Evolutionary conservation across 2,113 vertebrate genomes (phyloP), one percentile per base, ranked within the genome.

Genomic region (Petroica traversi): DNA sequence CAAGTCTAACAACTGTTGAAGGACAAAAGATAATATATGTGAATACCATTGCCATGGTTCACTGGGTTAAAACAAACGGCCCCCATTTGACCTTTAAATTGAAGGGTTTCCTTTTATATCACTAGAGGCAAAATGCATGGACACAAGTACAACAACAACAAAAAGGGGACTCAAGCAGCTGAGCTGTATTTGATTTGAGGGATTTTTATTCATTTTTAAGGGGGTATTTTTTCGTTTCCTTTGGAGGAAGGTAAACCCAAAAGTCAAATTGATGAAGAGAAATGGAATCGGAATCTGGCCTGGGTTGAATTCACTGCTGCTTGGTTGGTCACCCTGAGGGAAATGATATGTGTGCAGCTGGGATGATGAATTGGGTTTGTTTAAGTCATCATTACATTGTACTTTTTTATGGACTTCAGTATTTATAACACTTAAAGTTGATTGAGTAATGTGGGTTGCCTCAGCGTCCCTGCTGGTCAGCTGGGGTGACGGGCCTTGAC

Each of bases 361-460:
- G 81, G 97, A 98, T 99, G 98, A 99, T 98, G 98, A 98, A 99
- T 98, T 98, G 98, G 97, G 97, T 98, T 98, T 98, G 98, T 98
- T 99, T 99, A 98, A 98, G 98, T 97, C 98, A 98, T 98, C 98
- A 98, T 99, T 99, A 98, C 98, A 98, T 97, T 98, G 97, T 97
- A 98, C 97, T 98, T 98, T 98, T 98, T 98, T 98, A 98, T 98
- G 97, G 98, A 98, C 97, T 98, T 99, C 98, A 97, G 98, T 98
- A 98, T 98, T 98, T 98, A 98, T 98, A 98, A 98, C 97, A 98
- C 97, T 98, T 98, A 98, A 97, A 98, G 97, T 94, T 98, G 98
- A 98, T 98, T 98, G 98, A 98, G 97, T 98, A 97, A 98, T 96
- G 97, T 95, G 97, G 93, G 96, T 94, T 94, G 94, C 94, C 85